Percentiles rank a stretch among this genome's conserved stretches.
Evolutionary conservation across 2,113 vertebrate genomes (phyloP).

Genomic region (Anhinga rufa): DNA sequence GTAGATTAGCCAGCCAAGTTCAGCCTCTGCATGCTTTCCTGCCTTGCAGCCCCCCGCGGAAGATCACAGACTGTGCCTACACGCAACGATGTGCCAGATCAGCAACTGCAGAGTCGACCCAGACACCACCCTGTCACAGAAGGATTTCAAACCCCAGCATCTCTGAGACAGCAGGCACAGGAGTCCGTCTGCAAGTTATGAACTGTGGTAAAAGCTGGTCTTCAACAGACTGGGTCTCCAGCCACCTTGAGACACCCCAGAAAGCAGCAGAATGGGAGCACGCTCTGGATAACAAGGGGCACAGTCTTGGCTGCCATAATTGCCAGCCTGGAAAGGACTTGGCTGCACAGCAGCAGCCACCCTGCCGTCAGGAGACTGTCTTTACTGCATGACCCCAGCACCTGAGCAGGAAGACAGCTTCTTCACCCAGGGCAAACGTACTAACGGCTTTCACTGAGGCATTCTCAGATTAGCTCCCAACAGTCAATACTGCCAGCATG

Average conservation of each 20-base stretch:
- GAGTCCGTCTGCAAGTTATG: background rate
- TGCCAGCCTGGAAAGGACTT: background rate
- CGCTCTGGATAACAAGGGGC: background rate
- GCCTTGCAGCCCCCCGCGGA: background rate
- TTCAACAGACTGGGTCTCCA: background rate
- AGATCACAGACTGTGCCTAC: background rate
- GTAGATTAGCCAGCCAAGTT: background rate
- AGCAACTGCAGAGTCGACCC: background rate
- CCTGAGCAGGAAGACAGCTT: background rate
- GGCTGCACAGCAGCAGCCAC: background rate
- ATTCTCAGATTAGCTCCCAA: background rate
- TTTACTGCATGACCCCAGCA: background rate
- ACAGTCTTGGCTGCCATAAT: background rate
- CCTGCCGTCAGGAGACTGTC: background rate
- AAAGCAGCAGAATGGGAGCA: background rate
- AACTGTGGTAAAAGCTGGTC: background rate
- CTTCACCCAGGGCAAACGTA: background rate
- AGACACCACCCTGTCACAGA: background rate
- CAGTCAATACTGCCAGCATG: conserved; percentile 1
- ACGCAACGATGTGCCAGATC: background rate
- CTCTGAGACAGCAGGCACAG: background rate
- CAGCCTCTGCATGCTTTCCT: background rate
- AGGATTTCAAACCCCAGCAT: background rate
- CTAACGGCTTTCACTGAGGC: background rate
- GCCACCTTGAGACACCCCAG: background rate